phyloP scores from a whole-genome alignment of 2,888 invertebrate species.

The Alviniconcha strummeri region DNA sequence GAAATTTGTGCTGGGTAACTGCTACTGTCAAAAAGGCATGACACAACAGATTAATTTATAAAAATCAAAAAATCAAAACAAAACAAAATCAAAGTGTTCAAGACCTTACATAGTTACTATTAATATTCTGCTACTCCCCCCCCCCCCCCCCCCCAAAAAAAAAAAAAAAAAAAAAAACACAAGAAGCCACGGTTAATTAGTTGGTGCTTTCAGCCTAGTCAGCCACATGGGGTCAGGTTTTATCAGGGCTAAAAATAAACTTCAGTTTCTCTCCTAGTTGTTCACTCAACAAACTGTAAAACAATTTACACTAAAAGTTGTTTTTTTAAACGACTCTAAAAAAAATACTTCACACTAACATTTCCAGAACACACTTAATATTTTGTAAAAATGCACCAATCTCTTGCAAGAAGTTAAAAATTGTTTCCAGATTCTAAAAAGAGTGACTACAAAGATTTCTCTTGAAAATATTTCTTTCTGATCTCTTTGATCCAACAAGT shows the following conservation, averaged over 20 bases:
- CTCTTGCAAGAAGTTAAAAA: background rate
- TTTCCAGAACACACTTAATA: background rate
- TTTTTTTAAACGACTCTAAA: background rate
- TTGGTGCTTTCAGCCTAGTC: background rate
- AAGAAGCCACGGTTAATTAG: background rate
- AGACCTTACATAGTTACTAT: background rate
- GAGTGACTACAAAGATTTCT: background rate
- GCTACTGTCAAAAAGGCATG: background rate
- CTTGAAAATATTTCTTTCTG: background rate
- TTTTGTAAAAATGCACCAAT: background rate
- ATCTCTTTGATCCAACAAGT: background rate
- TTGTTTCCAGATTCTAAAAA: background rate
- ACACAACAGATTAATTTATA: background rate
- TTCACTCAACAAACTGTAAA: background rate
- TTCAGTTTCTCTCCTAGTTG: background rate
- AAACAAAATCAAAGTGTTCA: background rate
- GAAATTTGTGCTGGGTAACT: background rate
- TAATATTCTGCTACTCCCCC: too few species aligned
- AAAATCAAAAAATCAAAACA: background rate
- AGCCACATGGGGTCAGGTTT: background rate
- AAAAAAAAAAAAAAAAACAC: background rate
- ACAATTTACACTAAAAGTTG: background rate
- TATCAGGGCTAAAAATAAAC: background rate
- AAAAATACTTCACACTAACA: too few species aligned
- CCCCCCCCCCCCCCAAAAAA: too few species aligned